These are phyloP conservation scores for Lobophora halterata DNA, from an alignment of 2,888 invertebrate species.

Conservation along the genomic window DNA sequence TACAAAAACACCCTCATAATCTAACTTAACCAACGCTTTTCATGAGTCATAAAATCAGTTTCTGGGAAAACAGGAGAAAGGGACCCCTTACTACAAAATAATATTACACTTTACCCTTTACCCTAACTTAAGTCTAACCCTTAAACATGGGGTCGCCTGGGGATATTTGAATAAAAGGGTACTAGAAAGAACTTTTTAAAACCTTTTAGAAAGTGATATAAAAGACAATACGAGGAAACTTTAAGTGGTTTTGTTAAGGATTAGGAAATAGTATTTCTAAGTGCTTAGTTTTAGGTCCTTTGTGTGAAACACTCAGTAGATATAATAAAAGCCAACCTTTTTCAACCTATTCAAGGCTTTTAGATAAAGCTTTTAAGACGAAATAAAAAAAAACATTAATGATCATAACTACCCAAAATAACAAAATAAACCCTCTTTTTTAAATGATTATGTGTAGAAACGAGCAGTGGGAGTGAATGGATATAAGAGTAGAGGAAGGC, in stretches of 20 bases:
- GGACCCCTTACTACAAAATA: not conserved
- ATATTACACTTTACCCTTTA: too few relatives aligned
- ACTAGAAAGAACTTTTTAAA: conserved; percentile 9
- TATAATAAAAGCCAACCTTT: too few relatives aligned
- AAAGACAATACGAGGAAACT: conserved; percentile 9
- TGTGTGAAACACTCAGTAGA: too few relatives aligned
- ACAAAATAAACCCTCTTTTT: too few relatives aligned
- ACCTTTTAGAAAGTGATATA: conserved; percentile 11
- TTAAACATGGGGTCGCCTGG: conserved; percentile 8
- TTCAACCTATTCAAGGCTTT: too few relatives aligned
- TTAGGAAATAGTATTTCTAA: not conserved
- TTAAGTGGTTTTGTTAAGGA: conserved; percentile 7
- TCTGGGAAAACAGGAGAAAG: conserved; percentile 7
- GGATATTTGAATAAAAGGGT: conserved; percentile 10
- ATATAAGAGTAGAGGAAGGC: too few relatives aligned
- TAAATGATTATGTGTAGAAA: too few relatives aligned
- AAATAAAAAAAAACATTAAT: too few relatives aligned
- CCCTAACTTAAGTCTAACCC: conserved; percentile 13
- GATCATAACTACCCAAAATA: too few relatives aligned
- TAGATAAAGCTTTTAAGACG: too few relatives aligned
- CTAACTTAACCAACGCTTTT: conserved; percentile 9
- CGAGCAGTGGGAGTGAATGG: too few relatives aligned
- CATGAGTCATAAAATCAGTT: conserved; percentile 17
- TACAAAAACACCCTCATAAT: conserved; percentile 7
- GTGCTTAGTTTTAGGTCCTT: not conserved